Conservation (phyloP, 1,140 invertebrate genomes). For the Drosophila lacteicornis region DNA sequence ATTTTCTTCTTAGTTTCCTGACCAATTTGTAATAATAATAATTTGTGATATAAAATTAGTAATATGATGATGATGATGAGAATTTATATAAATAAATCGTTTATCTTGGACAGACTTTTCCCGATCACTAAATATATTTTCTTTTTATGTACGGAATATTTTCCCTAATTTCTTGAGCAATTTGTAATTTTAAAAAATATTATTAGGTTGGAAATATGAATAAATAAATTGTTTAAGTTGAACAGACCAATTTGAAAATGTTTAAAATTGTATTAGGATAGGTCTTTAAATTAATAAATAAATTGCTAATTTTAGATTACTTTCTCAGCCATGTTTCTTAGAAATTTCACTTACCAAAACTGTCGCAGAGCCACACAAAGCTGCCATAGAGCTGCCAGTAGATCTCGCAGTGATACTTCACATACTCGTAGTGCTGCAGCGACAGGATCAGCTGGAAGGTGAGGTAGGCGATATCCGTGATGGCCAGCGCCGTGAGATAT, state of each 20-base stretch:
- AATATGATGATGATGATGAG: too few species aligned
- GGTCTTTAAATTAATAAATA: too few species aligned
- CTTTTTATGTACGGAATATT: not conserved
- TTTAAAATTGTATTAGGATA: too few species aligned
- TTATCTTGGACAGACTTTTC: not conserved
- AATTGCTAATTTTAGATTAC: too few species aligned
- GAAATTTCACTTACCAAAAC: slow-evolving; percentile 59
- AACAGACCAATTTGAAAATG: too few species aligned
- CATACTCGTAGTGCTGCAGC: slow-evolving; percentile 87
- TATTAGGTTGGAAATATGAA: too few species aligned
- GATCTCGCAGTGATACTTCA: slow-evolving; percentile 78
- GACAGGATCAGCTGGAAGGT: slow-evolving; percentile 89
- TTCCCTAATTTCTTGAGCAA: not conserved
- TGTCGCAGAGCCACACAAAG: slow-evolving; percentile 75
- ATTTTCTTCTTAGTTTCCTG: not conserved
- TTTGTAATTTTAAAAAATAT: not conserved
- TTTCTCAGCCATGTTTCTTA: too few species aligned
- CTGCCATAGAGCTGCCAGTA: slow-evolving; percentile 71
- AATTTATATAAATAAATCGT: not conserved
- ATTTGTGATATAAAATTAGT: too few species aligned
- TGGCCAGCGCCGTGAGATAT: slow-evolving; percentile 90
- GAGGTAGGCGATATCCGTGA: slow-evolving; percentile 90
- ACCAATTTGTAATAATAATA: not conserved
- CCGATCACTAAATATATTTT: not conserved
- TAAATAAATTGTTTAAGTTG: too few species aligned